A percentile compares a stretch with the other conserved stretches of the same genome.
phyloP scores from a whole-genome alignment of 2,113 vertebrate genomes.

The Scopus umbretta region DNA sequence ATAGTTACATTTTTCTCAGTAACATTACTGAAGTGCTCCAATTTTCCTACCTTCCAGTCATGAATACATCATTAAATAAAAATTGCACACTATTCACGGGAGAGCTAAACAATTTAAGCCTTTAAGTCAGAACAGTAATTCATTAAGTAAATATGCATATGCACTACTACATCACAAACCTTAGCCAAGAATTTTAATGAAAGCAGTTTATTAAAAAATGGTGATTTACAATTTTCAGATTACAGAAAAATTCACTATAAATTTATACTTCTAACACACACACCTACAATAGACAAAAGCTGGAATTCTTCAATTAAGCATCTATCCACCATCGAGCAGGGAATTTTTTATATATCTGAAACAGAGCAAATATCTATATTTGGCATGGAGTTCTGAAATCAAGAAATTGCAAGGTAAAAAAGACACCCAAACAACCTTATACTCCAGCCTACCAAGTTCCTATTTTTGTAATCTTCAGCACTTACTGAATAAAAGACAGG shows the following conservation, averaged over 20 bases:
- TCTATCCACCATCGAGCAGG: background rate
- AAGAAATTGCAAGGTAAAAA: background rate
- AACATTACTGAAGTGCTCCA: background rate
- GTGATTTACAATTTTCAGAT: background rate
- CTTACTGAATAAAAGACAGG: background rate
- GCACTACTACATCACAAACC: background rate
- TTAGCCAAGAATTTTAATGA: background rate
- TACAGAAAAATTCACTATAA: background rate
- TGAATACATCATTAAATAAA: background rate
- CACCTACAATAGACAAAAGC: accelerated
- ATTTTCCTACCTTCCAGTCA: background rate
- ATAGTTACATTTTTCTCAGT: background rate
- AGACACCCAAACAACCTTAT: background rate
- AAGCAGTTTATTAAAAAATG: background rate
- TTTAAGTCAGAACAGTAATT: background rate
- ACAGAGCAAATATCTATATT: background rate
- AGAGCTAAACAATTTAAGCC: background rate
- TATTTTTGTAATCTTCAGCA: background rate
- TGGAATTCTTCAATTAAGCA: background rate
- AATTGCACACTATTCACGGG: background rate
- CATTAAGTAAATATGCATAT: background rate
- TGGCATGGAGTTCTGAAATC: background rate
- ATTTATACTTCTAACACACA: background rate
- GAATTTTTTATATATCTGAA: background rate
- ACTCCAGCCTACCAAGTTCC: background rate